A percentile compares a stretch with the other conserved stretches of the same genome.
Evolutionary conservation across 2,888 invertebrate genomes (phyloP).

Genomic region (Lissonota sp.): DNA sequence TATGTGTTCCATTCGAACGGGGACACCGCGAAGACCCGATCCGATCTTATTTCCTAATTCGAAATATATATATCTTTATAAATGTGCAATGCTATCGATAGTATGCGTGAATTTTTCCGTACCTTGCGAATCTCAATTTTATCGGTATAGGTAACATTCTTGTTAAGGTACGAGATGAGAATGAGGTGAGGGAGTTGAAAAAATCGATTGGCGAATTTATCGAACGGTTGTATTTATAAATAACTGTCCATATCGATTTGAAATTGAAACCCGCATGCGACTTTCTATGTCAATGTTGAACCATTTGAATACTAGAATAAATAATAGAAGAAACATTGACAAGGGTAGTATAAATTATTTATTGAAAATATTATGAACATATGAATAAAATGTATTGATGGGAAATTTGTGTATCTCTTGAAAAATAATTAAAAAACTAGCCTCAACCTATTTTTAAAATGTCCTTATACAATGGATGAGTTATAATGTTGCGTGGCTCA

Average conservation of each 20-base stretch:
- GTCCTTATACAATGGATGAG: conserved; percentile 14
- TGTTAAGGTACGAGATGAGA: not conserved
- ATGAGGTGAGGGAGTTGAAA: not conserved
- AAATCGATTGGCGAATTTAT: conserved; percentile 7
- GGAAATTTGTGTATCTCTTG: no score
- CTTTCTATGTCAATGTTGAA: not conserved
- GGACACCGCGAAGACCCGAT: conserved; percentile 35
- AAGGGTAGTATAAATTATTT: no score
- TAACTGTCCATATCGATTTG: conserved; percentile 6
- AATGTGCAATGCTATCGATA: conserved; percentile 11
- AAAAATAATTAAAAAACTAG: not conserved
- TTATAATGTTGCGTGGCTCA: not conserved
- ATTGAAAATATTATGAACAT: no score
- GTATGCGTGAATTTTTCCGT: conserved; percentile 9
- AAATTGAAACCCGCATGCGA: not conserved
- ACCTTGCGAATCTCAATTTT: not conserved
- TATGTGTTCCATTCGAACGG: conserved; percentile 25
- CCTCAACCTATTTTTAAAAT: not conserved
- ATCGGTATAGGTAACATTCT: not conserved
- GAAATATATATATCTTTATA: conserved; percentile 41
- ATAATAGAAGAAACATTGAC: no score
- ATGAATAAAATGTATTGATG: no score
- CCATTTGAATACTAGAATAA: no score
- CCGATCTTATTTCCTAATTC: conserved; percentile 52
- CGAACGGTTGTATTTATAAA: conserved; percentile 34